These are phyloP conservation scores for Bubalus kerabau DNA, from an alignment of 2,113 vertebrate species.

Conservation along the genomic window DNA sequence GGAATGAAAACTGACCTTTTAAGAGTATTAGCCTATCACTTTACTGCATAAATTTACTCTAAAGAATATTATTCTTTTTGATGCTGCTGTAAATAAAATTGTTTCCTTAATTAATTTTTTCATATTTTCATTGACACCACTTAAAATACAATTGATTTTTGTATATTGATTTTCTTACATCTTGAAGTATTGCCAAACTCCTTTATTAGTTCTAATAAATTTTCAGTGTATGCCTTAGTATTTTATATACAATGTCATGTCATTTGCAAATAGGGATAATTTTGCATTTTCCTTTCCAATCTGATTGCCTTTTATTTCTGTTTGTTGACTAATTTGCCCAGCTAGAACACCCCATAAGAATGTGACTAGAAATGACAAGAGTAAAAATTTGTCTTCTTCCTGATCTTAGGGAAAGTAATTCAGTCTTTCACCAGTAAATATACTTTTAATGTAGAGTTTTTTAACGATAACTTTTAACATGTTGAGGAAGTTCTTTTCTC, in stretches of 20 bases:
- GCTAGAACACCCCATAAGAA: not conserved
- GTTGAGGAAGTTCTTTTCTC: not conserved
- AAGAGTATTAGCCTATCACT: not conserved
- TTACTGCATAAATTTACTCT: not conserved
- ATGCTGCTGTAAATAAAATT: slow-evolving; percentile 22
- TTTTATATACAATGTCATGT: not conserved
- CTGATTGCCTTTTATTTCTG: not conserved
- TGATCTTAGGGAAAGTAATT: not conserved
- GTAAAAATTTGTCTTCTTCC: not conserved
- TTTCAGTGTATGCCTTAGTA: not conserved
- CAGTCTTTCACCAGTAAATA: not conserved
- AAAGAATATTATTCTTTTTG: slow-evolving; percentile 3
- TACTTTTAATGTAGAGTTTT: not conserved
- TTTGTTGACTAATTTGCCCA: not conserved
- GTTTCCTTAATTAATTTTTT: slow-evolving; percentile 31
- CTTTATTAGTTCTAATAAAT: slow-evolving; percentile 38
- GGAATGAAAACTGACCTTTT: not conserved
- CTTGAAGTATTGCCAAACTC: not conserved
- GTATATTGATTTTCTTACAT: not conserved
- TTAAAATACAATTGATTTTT: slow-evolving; percentile 20
- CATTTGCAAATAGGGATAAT: not conserved
- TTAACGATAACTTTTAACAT: not conserved
- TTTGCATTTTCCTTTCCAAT: not conserved
- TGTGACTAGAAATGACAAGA: not conserved
- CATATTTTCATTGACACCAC: slow-evolving; percentile 26